These are phyloP conservation scores for Cryptoleucopteryx plumbea DNA, from an alignment of 2,113 vertebrate genomes.

Conservation along the genomic window DNA sequence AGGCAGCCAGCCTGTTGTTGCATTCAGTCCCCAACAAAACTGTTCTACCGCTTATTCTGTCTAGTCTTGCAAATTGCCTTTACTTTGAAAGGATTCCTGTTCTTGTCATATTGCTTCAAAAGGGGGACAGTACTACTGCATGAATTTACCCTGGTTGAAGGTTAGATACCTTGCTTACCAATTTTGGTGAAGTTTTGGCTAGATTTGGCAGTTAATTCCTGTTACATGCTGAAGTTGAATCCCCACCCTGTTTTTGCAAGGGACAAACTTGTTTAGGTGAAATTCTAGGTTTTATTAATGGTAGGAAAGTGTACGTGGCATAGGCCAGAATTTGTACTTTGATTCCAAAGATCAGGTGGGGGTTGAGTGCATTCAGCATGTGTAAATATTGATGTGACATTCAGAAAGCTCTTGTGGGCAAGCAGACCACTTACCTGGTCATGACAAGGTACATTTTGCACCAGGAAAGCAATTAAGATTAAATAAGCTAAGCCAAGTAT, in stretches of 20 bases:
- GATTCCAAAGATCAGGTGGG: slow-evolving; percentile 11
- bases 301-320: neutral
- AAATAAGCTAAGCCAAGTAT: neutral
- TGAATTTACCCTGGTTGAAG: neutral
- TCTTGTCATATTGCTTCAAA: neutral
- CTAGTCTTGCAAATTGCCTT: neutral
- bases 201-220: neutral
- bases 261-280: neutral
- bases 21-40: neutral
- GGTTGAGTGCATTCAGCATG: neutral
- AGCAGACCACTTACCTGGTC: neutral
- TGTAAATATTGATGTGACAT: slow-evolving; percentile 17
- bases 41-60: neutral
- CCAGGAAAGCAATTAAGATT: neutral
- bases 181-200: neutral
- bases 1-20: neutral
- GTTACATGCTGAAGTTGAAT: neutral
- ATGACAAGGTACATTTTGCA: slow-evolving; percentile 10
- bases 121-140: neutral
- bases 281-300: neutral
- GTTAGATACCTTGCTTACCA: neutral
- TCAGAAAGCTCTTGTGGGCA: neutral
- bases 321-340: slow-evolving; percentile 25
- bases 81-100: neutral
- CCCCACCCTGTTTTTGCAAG: neutral